phyloP scores from a whole-genome alignment of 2,113 vertebrate species.

The Tragelaphus scriptus region DNA sequence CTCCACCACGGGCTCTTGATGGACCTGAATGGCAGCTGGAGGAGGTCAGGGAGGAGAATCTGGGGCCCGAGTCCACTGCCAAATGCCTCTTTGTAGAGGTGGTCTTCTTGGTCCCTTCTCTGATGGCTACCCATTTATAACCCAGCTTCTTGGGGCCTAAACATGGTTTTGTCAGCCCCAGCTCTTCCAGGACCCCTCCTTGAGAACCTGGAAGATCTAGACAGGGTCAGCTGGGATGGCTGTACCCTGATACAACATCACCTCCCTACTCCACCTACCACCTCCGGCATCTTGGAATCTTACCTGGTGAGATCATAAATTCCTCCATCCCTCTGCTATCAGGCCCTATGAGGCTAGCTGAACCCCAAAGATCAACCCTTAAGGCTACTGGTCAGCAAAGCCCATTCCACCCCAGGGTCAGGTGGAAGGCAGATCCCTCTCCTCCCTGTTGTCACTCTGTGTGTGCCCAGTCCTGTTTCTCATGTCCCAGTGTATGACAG shows the following conservation, averaged over 20 bases:
- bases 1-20: accelerated
- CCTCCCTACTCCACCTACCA: not conserved
- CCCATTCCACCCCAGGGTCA: not conserved
- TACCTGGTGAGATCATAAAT: not conserved
- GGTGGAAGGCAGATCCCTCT: too few species aligned
- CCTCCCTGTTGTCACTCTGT: not conserved
- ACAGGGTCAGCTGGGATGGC: accelerated
- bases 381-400: not conserved
- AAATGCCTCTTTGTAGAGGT: not conserved
- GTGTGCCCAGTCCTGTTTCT: not conserved
- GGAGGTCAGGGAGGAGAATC: not conserved
- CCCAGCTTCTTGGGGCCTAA: not conserved
- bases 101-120: not conserved
- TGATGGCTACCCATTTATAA: not conserved
- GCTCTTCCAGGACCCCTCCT: not conserved
- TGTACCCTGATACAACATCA: not conserved
- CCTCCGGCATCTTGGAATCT: not conserved
- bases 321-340: not conserved
- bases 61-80: not conserved
- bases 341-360: not conserved
- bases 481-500: not conserved
- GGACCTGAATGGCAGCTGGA: not conserved
- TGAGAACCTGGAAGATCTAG: not conserved
- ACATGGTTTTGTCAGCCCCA: not conserved
- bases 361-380: not conserved